These are phyloP conservation scores for Solenopsis invicta DNA, from an alignment of 1,140 invertebrate species.

Conservation along the genomic window DNA sequence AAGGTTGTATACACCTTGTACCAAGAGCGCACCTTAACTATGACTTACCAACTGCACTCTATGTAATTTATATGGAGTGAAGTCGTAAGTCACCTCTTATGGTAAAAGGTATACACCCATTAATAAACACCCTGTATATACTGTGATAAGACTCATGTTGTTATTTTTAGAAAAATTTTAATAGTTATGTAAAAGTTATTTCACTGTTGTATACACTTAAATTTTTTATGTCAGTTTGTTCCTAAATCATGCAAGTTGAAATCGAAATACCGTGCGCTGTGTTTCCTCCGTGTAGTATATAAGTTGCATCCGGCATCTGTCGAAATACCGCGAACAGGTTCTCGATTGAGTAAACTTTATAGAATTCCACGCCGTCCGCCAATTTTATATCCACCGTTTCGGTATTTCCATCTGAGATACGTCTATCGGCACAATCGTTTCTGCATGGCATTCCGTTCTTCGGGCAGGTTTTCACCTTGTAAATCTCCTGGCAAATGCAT, in stretches of 20 bases:
- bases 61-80: too few species aligned
- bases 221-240: background rate
- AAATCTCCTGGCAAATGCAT: slow-evolving; percentile 78
- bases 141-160: background rate
- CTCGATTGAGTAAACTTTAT: slow-evolving; percentile 86
- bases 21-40: too few species aligned
- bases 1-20: too few species aligned
- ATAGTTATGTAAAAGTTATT: background rate
- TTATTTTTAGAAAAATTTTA: background rate
- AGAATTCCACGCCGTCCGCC: slow-evolving; percentile 83
- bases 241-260: slow-evolving; percentile 2
- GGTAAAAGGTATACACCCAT: too few species aligned
- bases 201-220: background rate
- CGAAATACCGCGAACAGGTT: slow-evolving; percentile 88
- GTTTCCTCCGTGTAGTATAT: slow-evolving; percentile 90
- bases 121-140: too few species aligned
- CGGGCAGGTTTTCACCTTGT: slow-evolving; percentile 81
- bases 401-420: background rate
- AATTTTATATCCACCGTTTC: slow-evolving; percentile 76
- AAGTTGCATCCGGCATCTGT: slow-evolving; percentile 84
- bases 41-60: too few species aligned
- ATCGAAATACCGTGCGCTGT: slow-evolving; percentile 89
- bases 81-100: too few species aligned
- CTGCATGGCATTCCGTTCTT: slow-evolving; percentile 78
- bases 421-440: slow-evolving; percentile 70